Evolutionary conservation across 2,888 invertebrate species (phyloP), one percentile per base, ranked within the genome.

Genomic region (Steinernema carpocapsae): DNA sequence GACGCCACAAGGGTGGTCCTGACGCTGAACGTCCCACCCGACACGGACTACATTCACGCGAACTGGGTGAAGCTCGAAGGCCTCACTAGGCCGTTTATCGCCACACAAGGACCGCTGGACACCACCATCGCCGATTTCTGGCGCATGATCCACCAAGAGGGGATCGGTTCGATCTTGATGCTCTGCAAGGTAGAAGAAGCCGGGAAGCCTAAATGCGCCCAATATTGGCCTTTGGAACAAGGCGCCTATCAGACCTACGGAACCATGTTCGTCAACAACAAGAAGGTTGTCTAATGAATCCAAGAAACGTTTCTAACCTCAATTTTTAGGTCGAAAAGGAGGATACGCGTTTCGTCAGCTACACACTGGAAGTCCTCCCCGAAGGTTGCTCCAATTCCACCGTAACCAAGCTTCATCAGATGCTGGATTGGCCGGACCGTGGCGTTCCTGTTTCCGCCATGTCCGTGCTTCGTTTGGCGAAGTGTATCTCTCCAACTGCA

Each of bases 1-100:
- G 80, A 81, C 73, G 74, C 70, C n/a, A 77, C 74, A 0, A 74
- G 80, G 4, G 79, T 82, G 10, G 72, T 76, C 6, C 72, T 82
- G 51, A 72, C 42, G 6, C 52, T 64, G 17, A 74, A 80, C 24
- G 77, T 73, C 17, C 77, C 76, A 12, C 72, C 75, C 0, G 78
- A 79, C 14, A 52, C 51, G 14, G 82, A 82, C 72, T 82, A 82
- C 72, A 81, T 82, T 43, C 82, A 82, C 64, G 82, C 82, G 19
- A 82, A 80, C 72, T 77, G 76, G 56, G 71, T 82, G 24, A 76
- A 74, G 48, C 72, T 79, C 72, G 74, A 77, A 12, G 77, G 70
- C 22, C 72, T 77, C 22, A 77, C 80, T 26, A 59, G 75, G n/a
- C 24, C 19, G 1, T 82, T 78, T 71, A 82, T 82, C 51, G 78